Conservation (phyloP, 2,797 vertebrate genomes). For the Scleropages formosus region DNA sequence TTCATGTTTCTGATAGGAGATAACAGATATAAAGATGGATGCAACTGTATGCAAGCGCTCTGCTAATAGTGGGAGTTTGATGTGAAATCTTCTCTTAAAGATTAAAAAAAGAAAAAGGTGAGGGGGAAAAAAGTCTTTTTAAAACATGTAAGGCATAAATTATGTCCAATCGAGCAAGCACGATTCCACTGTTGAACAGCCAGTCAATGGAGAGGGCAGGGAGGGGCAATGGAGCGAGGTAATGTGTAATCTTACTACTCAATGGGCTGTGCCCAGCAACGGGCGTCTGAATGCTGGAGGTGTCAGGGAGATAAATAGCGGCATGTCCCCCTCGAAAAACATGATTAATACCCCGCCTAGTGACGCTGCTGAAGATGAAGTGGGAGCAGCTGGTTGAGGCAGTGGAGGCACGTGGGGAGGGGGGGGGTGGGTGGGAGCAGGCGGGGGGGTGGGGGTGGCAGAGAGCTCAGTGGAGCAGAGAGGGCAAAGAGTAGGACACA, state of each 20-base stretch:
- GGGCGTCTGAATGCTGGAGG: conserved; percentile 93
- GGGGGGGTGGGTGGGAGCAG: conserved; percentile 53
- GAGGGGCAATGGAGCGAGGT: conserved; percentile 98
- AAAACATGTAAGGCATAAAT: conserved; percentile 87
- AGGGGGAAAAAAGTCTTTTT: conserved; percentile 60
- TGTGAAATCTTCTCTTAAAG: conserved; percentile 30
- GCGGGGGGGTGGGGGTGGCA: conserved; percentile 58
- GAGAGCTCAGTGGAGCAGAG: conserved; percentile 87
- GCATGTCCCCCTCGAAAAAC: conserved; percentile 99
- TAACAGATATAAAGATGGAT: conserved; percentile 15
- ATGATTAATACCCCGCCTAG: conserved; percentile 99
- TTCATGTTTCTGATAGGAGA: conserved; percentile 41
- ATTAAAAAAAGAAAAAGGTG: not conserved
- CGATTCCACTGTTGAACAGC: conserved; percentile 93
- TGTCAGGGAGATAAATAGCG: conserved; percentile 99
- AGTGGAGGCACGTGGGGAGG: conserved; percentile 90
- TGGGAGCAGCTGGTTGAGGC: conserved; percentile 99
- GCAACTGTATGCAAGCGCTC: conserved; percentile 49
- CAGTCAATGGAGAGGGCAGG: conserved; percentile 99
- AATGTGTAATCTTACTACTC: conserved; percentile 99
- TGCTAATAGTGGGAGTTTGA: conserved; percentile 46
- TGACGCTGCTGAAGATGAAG: conserved; percentile 99
- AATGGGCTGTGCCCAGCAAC: conserved; percentile 99
- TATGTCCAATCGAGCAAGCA: conserved; percentile 94
- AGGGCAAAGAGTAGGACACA: conserved; percentile 98